Evolutionary conservation across 2,888 invertebrate genomes (phyloP).

Genomic region (Sarcophaga rosellei): DNA sequence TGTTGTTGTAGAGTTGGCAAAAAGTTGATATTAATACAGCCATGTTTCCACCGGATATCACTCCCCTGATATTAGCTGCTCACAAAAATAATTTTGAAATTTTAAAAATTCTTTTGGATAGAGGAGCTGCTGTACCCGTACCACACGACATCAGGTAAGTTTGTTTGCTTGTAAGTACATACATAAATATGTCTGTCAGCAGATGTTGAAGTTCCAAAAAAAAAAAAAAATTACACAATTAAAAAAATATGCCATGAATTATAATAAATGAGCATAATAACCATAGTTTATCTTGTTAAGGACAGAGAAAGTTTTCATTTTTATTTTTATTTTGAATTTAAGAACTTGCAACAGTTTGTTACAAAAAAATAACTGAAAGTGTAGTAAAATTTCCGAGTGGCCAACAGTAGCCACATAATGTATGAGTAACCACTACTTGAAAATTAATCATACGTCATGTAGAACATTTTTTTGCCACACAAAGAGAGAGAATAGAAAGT

Average conservation of each 20-base stretch:
- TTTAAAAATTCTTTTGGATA: conserved; percentile 94
- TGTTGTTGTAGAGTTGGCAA: conserved; percentile 89
- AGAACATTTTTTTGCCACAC: too few relatives aligned
- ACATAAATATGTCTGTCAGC: background rate
- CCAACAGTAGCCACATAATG: too few relatives aligned
- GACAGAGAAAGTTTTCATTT: too few relatives aligned
- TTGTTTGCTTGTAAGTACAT: conserved; percentile 63
- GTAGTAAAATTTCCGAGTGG: background rate
- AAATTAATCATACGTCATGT: too few relatives aligned
- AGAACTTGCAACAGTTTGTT: background rate
- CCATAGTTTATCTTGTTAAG: too few relatives aligned
- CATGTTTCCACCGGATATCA: conserved; percentile 95
- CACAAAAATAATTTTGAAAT: conserved; percentile 98
- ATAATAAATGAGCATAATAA: background rate
- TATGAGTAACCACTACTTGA: too few relatives aligned
- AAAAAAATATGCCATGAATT: conserved; percentile 25
- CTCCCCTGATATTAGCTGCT: conserved; percentile 95
- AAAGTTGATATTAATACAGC: conserved; percentile 91
- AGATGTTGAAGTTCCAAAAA: conserved; percentile 46
- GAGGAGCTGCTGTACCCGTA: conserved; percentile 95
- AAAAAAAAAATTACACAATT: background rate
- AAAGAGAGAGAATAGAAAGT: too few relatives aligned
- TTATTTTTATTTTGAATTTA: too few relatives aligned
- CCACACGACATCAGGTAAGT: conserved; percentile 91
- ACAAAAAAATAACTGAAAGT: background rate